Evolutionary conservation across 1,140 invertebrate genomes (phyloP), one percentile per base, ranked within the genome.

Genomic region (Macrosteles quadrilineatus): DNA sequence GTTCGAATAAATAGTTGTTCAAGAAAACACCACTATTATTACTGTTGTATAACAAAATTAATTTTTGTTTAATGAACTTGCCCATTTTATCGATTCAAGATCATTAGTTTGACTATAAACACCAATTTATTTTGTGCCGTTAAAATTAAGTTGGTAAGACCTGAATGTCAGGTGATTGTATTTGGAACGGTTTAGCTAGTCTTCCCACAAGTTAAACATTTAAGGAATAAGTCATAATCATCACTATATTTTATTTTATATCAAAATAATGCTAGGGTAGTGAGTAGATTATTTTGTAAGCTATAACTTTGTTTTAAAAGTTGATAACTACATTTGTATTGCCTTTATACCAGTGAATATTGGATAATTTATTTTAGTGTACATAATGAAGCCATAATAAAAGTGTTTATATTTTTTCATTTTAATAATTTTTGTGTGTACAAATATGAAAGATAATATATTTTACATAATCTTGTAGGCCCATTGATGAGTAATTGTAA

Each of bases 241-340:
- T 19, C 47, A 50, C 21, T 19, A 50, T 40, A 40, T 40, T 40
- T 40, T 40, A 40, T 50, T 19, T 50, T 19, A 19, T 50, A 50
- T 36, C 47, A 19, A 50, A 50, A 4, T 50, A 11, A n/a, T 50
- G 47, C 3, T 3, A 3, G 32, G 6, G 47, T 50, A 50, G 47
- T 50, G 21, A 11, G 47, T 50, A 19, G 3, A 50, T 3, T 50
- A n/a, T 50, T 19, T 50, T 9, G 47, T 50, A 50, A 50, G n/a
- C n/a, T 50, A n/a, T 50, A 50, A 50, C 47, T 50, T 50, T 50
- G 47, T 50, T 50, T 50, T 50, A 50, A 50, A 50, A 50, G 47
- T 50, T 50, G 4, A 17, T 19, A 50, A 50, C 14, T 50, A 19
- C 3, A 21, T 50, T 50, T 50, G n/a, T 14, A 50, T 50, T 21